Conservation (phyloP, 2,888 invertebrate species). For the Thysanoteuthis rhombus region DNA sequence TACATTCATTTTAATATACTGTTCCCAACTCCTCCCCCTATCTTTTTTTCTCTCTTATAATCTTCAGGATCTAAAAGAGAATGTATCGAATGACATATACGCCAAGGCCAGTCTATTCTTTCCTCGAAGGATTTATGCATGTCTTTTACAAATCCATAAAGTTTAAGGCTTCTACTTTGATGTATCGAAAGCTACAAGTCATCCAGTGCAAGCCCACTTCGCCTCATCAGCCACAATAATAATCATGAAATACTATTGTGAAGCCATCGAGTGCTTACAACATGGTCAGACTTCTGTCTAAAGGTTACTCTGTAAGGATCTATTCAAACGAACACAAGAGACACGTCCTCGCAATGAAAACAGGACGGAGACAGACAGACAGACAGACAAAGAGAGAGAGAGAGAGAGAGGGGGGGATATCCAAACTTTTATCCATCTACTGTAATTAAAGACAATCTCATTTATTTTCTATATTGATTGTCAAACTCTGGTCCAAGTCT, state of each 20-base stretch:
- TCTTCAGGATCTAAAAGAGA: too few species aligned
- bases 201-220: neutral
- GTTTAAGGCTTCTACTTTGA: neutral
- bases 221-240: too few species aligned
- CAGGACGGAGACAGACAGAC: too few species aligned
- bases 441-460: neutral
- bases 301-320: neutral
- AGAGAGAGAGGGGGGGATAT: neutral
- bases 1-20: too few species aligned
- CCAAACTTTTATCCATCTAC: neutral
- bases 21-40: too few species aligned
- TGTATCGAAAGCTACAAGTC: neutral
- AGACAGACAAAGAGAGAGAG: neutral
- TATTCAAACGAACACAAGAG: neutral
- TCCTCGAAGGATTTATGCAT: too few species aligned
- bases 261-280: neutral
- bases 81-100: too few species aligned
- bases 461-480: too few species aligned
- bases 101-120: too few species aligned
- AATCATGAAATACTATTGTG: neutral
- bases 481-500: too few species aligned
- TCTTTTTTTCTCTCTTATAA: too few species aligned
- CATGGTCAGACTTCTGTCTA: neutral
- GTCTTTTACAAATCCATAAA: neutral
- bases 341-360: too few species aligned